Base-by-base conservation (phyloP, 2,797 vertebrate genomes). In the Delichon dasypus region DNA sequence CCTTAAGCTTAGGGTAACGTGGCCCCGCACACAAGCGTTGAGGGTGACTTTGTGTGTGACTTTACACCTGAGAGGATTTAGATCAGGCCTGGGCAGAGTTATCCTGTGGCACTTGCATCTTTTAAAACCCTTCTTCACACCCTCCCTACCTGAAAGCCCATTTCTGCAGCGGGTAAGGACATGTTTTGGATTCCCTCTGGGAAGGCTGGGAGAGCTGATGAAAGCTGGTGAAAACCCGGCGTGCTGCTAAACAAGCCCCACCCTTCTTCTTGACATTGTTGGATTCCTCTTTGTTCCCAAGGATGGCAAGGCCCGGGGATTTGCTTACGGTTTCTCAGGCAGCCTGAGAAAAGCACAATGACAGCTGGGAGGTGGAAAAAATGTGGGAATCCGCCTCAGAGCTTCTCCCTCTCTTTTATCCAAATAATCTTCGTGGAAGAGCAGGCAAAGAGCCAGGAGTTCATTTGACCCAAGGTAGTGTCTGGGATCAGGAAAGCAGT, bases 201-300 rank as follows among this genome's bases (percentile, higher is more conserved):
- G 92, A 68, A 97, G 95, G 94, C 90, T 67, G 90, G 36, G 92
- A 67, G 93, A 93, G 97, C 92, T 95, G 95, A 95, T 96, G 95
- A 94, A 77, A 95, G 32, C 42, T 45, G 83, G 16, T 85, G 89
- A 90, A 95, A 95, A 84, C 45, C 48, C 53, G 12, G 34, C 9
- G 3, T 70, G 85, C 91, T 80, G 54, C 89, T 68, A 44, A 74
- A 64, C 78, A 88, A 44, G 80, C 92, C 70, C 64, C 78, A 82
- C 93, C 87, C 44, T 81, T 88, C 77, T 80, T 82, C 94, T 94
- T 87, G 90, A 91, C 94, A 82, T 91, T 86, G 86, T 89, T 93
- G 84, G 75, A 20, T 85, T 92, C 25, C 88, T 78, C 90, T 96
- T 92, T 93, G 94, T 95, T 96, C 82, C 94, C 73, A 27, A 73